Percentiles rank a stretch among this genome's conserved stretches.
phyloP scores from a whole-genome alignment of 2,797 vertebrate genomes.

The Crocodylus rhombifer region DNA sequence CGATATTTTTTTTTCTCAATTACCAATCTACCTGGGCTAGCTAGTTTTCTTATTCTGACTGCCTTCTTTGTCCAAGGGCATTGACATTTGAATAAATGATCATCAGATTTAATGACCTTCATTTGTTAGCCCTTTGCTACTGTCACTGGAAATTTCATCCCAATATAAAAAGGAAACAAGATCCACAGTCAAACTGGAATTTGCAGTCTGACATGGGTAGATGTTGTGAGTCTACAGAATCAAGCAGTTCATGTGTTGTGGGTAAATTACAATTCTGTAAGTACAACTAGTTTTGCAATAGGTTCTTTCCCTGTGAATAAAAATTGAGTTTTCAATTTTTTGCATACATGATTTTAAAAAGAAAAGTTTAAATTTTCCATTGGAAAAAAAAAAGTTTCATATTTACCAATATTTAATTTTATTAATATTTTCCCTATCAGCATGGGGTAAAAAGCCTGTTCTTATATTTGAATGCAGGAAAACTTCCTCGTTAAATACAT shows the following conservation, averaged over 20 bases:
- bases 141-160: slow-evolving; percentile 42
- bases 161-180: slow-evolving; percentile 63
- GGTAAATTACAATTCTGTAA: background rate
- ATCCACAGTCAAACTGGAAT: slow-evolving; percentile 22
- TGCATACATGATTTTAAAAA: background rate
- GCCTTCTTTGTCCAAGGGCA: background rate
- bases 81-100: background rate
- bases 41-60: fast-evolving
- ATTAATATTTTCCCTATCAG: no score
- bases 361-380: background rate
- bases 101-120: background rate
- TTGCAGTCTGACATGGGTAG: slow-evolving; percentile 49
- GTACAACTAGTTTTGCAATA: background rate
- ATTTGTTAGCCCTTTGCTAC: background rate
- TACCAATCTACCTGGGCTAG: background rate
- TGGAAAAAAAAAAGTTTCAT: background rate
- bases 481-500: no score
- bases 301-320: background rate
- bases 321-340: background rate
- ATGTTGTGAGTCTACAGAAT: slow-evolving; percentile 53
- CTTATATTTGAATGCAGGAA: no score
- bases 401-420: no score
- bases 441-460: no score
- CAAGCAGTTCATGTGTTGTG: background rate
- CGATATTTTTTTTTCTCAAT: background rate